Evolutionary conservation across 2,888 invertebrate genomes (phyloP).

Genomic region (Villa cingulata): DNA sequence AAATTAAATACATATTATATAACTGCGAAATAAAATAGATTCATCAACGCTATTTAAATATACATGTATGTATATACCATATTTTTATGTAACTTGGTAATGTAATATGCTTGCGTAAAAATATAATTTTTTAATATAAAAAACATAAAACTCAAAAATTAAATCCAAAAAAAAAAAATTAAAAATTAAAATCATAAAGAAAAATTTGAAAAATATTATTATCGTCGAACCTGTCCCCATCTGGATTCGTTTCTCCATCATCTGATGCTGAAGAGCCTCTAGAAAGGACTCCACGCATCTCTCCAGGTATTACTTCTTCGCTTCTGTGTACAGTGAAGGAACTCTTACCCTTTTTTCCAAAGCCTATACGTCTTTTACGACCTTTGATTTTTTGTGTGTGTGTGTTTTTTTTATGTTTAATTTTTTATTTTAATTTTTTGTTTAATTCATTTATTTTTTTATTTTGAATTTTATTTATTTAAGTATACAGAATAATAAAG

Average conservation of each 20-base stretch:
- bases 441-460: too few relatives aligned
- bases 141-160: too few relatives aligned
- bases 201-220: conserved; percentile 1
- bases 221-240: conserved; percentile 65
- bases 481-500: background rate
- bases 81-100: too few relatives aligned
- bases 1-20: too few relatives aligned
- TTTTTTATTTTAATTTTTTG: too few relatives aligned
- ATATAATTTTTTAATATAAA: too few relatives aligned
- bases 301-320: conserved; percentile 90
- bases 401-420: conserved; percentile 13
- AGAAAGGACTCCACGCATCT: conserved; percentile 45
- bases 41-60: too few relatives aligned
- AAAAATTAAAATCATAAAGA: conserved; percentile 3
- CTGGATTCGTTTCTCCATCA: conserved; percentile 72
- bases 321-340: conserved; percentile 96
- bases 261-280: conserved; percentile 88
- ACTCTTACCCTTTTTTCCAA: conserved; percentile 88
- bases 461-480: background rate
- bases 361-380: conserved; percentile 87
- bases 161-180: background rate
- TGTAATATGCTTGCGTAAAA: background rate
- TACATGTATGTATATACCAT: too few relatives aligned
- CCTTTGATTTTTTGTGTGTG: conserved; percentile 40
- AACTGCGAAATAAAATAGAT: too few relatives aligned